Evolutionary conservation across 2,113 vertebrate genomes (phyloP).

Genomic region (Vulpes ferrilata): DNA sequence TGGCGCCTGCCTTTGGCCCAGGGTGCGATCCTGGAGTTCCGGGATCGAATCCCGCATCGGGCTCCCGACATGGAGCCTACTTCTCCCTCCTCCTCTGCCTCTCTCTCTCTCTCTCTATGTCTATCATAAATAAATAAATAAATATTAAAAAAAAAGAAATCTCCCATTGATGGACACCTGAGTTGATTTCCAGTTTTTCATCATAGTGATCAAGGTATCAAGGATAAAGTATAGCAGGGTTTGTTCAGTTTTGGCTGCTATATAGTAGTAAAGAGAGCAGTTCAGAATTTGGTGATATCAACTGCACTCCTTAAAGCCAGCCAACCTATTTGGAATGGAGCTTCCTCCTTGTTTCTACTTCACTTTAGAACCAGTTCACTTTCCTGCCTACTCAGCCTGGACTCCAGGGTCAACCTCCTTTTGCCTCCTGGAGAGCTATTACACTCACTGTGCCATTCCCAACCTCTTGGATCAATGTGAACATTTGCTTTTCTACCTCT

Average conservation of each 20-base stretch:
- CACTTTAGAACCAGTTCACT: neutral
- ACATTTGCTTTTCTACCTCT: neutral
- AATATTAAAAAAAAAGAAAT: neutral
- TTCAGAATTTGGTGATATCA: neutral
- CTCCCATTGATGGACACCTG: neutral
- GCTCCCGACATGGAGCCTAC: no score
- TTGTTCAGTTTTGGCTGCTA: neutral
- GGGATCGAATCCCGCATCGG: no score
- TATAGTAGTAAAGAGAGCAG: neutral
- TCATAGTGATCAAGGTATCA: conserved; percentile 28
- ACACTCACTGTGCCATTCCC: neutral
- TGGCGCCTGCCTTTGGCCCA: no score
- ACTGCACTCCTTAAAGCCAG: neutral
- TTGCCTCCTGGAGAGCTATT: neutral
- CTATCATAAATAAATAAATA: no score
- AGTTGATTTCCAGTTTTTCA: neutral
- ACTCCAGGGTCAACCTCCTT: neutral
- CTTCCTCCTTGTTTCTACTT: neutral
- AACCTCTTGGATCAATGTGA: neutral
- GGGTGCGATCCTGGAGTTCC: no score
- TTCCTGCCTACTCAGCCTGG: neutral
- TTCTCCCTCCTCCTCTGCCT: no score
- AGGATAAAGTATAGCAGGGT: neutral
- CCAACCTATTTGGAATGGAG: neutral
- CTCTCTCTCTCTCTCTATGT: no score